These are phyloP conservation scores for Triplophysa bombifrons DNA, from an alignment of 2,797 vertebrate species.

Conservation along the genomic window DNA sequence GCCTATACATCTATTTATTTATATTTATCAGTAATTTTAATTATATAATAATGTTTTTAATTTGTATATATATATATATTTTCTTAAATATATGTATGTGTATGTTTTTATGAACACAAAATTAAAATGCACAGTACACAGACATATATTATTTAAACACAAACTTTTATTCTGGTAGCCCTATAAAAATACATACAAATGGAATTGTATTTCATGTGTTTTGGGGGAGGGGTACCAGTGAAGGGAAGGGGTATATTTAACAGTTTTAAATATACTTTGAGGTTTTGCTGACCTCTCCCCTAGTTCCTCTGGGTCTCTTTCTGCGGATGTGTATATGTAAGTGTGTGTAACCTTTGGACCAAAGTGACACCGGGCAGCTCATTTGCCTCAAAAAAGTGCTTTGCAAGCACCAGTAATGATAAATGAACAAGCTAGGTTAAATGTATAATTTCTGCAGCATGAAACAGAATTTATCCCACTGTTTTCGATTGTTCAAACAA, in stretches of 20 bases:
- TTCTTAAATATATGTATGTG: no score
- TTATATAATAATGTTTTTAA: no score
- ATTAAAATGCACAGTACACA: no score
- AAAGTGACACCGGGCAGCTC: constrained; percentile 1
- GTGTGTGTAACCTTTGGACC: constrained; percentile 18
- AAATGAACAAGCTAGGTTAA: constrained; percentile 18
- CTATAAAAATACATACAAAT: neutral
- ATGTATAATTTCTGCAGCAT: neutral
- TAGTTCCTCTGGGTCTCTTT: neutral
- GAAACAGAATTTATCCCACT: neutral
- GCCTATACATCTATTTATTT: no score
- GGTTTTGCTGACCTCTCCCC: constrained; percentile 15
- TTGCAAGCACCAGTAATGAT: neutral
- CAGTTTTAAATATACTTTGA: neutral
- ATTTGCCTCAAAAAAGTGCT: constrained; percentile 9
- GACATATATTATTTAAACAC: no score
- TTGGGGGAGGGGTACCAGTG: neutral
- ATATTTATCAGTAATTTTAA: no score
- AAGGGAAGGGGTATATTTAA: neutral
- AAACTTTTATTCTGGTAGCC: no score
- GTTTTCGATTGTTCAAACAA: neutral
- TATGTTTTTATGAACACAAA: no score
- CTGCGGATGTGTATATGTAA: neutral
- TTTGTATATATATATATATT: no score
- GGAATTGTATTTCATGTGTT: neutral